Evolutionary conservation across 2,113 vertebrate genomes (phyloP), one percentile per base, ranked within the genome.

Genomic region (Lycaon pictus): DNA sequence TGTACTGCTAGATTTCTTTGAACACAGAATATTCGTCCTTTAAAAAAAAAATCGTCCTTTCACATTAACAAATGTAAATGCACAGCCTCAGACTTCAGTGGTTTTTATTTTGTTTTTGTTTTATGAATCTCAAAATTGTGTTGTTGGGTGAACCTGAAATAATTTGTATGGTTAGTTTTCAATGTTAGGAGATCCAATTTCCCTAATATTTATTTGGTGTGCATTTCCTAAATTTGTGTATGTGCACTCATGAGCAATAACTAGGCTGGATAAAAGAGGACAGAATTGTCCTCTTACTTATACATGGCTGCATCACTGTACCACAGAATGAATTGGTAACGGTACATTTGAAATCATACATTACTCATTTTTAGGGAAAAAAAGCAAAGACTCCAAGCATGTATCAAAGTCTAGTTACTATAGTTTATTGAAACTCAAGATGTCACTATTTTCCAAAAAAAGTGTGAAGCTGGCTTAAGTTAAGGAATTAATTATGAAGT

Each of bases 311-410:
- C 17, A 37, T 32, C 80, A 22, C 23, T 62, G 16, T 35, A 81
- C 60, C 77, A 58, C 0, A 84, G 51, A 71, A 55, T 48, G 51
- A 55, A 67, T 20, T 60, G 56, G 32, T 53, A 87, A 71, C 20
- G 16, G 29, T 69, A 56, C 56, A 58, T 76, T 79, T 89, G 27
- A 92, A 95, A 87, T 80, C 16, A 5, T 81, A 11, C 20, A 3
- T 79, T 72, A 77, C 17, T 84, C 37, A 71, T 25, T 83, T 92
- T 95, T 93, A 55, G 51, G 32, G 32, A 85, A 94, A 95, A 92
- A 48, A 69, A 84, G 37, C 51, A 35, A 67, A 80, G 63, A 76
- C 69, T 71, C 20, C 35, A 76, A 71, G 32, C 25, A 76, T 8
- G 8, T 85, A 51, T 15, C 22, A 11, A 81, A 72, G 23, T 96